phyloP scores from a whole-genome alignment of 2,797 vertebrate species.

The Moxostoma hubbsi region DNA sequence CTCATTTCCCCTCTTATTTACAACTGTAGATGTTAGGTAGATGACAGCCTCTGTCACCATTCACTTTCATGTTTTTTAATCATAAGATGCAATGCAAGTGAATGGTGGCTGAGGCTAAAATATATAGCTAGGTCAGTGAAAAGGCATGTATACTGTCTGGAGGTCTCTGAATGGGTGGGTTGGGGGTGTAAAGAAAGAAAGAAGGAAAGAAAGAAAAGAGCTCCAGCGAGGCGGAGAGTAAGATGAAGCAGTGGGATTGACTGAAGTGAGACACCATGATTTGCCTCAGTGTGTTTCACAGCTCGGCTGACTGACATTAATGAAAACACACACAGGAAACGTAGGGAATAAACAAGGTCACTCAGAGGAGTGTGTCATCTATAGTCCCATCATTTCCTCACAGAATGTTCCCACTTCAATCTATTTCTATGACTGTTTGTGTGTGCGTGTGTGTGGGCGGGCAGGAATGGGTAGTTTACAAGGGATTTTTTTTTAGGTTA shows the following conservation, averaged over 20 bases:
- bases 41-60: no score
- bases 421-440: constrained; percentile 11
- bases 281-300: constrained; percentile 59
- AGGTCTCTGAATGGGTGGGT: constrained; percentile 27
- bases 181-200: neutral
- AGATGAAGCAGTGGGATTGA: constrained; percentile 61
- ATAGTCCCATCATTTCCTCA: constrained; percentile 46
- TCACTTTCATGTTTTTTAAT: no score
- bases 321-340: constrained; percentile 55
- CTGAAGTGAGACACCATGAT: constrained; percentile 57
- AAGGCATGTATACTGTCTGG: neutral
- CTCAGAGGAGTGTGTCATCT: constrained; percentile 43
- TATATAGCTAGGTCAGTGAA: constrained; percentile 17
- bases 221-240: constrained; percentile 61
- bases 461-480: no score
- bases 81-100: no score
- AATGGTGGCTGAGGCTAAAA: no score
- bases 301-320: constrained; percentile 55
- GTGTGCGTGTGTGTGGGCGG: no score
- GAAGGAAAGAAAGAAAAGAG: constrained; percentile 12
- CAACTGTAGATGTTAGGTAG: no score
- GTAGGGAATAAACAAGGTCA: constrained; percentile 56
- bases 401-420: constrained; percentile 20
- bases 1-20: no score
- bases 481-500: no score